phyloP scores from a whole-genome alignment of 2,113 vertebrate species.

The Otus sunia region DNA sequence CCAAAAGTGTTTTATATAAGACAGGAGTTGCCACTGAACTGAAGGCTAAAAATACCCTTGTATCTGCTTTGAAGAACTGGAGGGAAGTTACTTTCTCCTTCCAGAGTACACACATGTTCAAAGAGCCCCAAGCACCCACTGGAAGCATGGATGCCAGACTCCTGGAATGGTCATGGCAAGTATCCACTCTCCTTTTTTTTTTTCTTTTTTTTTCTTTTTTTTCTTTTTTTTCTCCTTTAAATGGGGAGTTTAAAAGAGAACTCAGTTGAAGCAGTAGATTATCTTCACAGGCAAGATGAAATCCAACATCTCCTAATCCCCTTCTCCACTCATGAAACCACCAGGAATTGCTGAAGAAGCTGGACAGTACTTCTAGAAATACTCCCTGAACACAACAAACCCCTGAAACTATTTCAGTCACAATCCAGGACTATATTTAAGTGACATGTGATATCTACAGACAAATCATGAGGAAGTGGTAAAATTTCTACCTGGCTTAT shows the following conservation, averaged over 20 bases:
- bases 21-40: background rate
- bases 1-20: accelerated
- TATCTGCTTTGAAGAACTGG: background rate
- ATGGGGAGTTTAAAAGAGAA: background rate
- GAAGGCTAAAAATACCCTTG: background rate
- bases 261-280: background rate
- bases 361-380: background rate
- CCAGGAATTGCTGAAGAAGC: background rate
- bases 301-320: background rate
- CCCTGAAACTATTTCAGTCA: accelerated
- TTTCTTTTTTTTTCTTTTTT: no score
- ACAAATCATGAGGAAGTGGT: background rate
- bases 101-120: accelerated
- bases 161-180: background rate
- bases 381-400: background rate
- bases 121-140: background rate
- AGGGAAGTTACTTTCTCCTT: background rate
- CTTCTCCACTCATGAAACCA: background rate
- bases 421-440: background rate
- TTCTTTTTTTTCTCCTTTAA: background rate
- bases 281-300: background rate
- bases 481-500: slow-evolving; percentile 85
- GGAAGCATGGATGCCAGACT: background rate
- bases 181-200: no score
- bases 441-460: background rate